Base-by-base conservation (phyloP, 2,113 vertebrate genomes). In the Zosterops borbonicus region DNA sequence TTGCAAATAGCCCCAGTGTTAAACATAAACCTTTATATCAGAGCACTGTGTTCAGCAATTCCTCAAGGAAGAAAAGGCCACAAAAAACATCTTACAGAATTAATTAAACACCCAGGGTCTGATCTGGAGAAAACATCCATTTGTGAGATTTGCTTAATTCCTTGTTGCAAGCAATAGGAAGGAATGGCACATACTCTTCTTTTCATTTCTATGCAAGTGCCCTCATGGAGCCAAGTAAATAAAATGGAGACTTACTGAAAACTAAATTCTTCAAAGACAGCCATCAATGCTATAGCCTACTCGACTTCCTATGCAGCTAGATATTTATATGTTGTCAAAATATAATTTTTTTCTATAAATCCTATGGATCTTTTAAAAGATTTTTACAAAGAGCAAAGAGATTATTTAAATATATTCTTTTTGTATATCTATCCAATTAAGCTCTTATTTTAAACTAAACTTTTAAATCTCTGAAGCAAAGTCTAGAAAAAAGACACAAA, bases 21-120 rank as follows among this genome's bases (percentile, higher is more conserved):
- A 89, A 96, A 92, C 76, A 94, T 90, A 94, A 97, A 96, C 63
- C 50, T 92, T 70, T 94, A 59, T 92, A 67, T 71, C 62, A 47
- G 27, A 93, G 41, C 28, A 52, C 21, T 56, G 14, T 47, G 33
- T 67, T 95, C 90, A 93, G 62, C 56, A 74, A 20, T 60, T 85
- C 82, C 41, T 73, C 58, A 53, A 6, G 55, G 53, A 92, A 67
- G n/a, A 55, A 60, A 77, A 78, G 46, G 47, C 5, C 16, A 37
- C 4, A 0, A 37, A 46, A 33, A 41, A 29, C 22, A 35, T 24
- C 37, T 46, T 50, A 58, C 8, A 46, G 41, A 60, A 80, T 25
- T 31, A 80, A 83, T 4, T 1, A 3, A 58, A 79, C 41, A 63
- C 56, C 29, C 46, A 78, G 47, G 15, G 27, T 63, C 37, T 50